Base-by-base conservation (phyloP, 2,888 invertebrate species). In the Sarcophaga caerulescens region DNA sequence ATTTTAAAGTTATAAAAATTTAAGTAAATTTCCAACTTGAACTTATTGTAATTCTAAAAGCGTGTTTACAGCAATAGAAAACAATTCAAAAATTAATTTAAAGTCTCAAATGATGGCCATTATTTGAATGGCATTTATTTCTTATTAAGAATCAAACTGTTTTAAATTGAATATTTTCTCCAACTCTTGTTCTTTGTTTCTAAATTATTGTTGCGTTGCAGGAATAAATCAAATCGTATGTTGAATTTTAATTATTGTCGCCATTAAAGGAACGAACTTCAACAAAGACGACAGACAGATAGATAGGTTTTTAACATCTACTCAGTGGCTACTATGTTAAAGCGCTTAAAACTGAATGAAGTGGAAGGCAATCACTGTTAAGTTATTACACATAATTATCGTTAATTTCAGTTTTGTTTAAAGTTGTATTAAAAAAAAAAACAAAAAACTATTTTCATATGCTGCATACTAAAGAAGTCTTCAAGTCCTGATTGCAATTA, bases 21-120 rank as follows among this genome's bases (percentile, higher is more conserved):
- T 17, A 52, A 52, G 17, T 14, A 17, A 52, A 52, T 57, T 80
- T 62, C 47, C 47, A 47, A 19, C 60, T 19, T 19, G 69, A 75
- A 35, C 45, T 70, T 4, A 45, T 81, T 70, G 25, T 70, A 45
- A 81, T 81, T 81, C 75, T n/a, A 62, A 0, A 21, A 65, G 35
- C 57, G 81, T 70, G 57, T 45, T 52, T 52, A 0, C 17, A 17
- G 52, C 3, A n/a, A 63, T 21, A 52, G 44, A 45, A 75, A 63
- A 19, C 47, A 23, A 71, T 47, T 12, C 19, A 69, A 52, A 52
- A 23, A 47, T 69, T 19, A 59, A 63, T 19, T 78, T 70, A 21
- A 63, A 71, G 63, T 71, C 63, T 21, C 11, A 21, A 44, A 44
- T 66, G 75, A 52, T 52, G 65, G 65, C 52, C 35, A 66, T n/a